Evolutionary conservation across 2,888 invertebrate species (phyloP).

Genomic region (Stegophylla sp.): DNA sequence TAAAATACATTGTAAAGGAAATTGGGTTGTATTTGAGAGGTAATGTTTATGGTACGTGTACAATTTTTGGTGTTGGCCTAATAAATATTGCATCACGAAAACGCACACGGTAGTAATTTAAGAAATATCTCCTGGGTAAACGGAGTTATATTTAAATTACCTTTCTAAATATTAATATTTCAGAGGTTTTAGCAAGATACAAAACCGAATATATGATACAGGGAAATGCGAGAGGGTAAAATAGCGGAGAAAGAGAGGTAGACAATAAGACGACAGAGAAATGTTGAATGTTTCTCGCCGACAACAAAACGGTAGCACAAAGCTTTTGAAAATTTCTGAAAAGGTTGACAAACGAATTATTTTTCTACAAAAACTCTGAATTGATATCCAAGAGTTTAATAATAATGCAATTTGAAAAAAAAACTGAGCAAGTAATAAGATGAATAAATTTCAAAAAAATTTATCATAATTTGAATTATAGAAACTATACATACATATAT

Average conservation of each 20-base stretch:
- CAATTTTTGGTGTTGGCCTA: not conserved
- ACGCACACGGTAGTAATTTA: slow-evolving; percentile 14
- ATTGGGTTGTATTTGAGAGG: not conserved
- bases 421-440: not conserved
- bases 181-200: not conserved
- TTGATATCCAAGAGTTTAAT: not conserved
- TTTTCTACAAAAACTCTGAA: not conserved
- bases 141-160: slow-evolving; percentile 24
- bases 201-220: slow-evolving; percentile 12
- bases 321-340: not conserved
- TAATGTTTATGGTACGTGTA: not conserved
- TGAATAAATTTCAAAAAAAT: not conserved
- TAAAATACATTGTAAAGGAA: not conserved
- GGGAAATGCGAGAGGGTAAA: not conserved
- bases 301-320: not conserved
- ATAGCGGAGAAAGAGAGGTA: not conserved
- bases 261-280: not conserved
- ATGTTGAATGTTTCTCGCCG: not conserved
- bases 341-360: not conserved
- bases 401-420: not conserved
- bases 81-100: slow-evolving; percentile 22
- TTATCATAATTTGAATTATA: not conserved
- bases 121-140: slow-evolving; percentile 42
- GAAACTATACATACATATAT: not conserved
- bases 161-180: slow-evolving; percentile 27